Evolutionary conservation across 2,113 vertebrate genomes (phyloP), one percentile per base, ranked within the genome.

Genomic region (Paraplagusia blochii): DNA sequence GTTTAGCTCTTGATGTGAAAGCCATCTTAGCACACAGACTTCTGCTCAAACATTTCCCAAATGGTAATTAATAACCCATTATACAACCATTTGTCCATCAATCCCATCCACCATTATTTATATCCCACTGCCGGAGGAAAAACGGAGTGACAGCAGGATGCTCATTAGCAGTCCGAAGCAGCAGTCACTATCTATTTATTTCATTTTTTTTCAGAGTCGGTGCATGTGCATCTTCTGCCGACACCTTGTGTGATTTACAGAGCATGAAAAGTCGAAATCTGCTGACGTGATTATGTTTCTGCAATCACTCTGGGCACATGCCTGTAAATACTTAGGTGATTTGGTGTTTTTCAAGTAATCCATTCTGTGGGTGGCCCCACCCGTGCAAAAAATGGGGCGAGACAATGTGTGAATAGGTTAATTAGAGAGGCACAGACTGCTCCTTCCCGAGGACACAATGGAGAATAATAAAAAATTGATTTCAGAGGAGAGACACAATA

Each of bases 261-360:
- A 78, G 77, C 76, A 52, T 57, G 56, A 72, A 58, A 29, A 80
- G 63, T 72, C 64, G 58, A 44, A 50, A 45, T 35, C 53, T 17
- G 52, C 36, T 76, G 69, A 86, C 83, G 63, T 79, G 67, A 76
- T 81, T 85, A 44, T 33, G 63, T 78, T 0, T 14, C 69, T 62
- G 53, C 67, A 70, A 69, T 69, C 75, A 54, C 61, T 67, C 65
- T 56, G 80, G 74, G 80, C 67, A 65, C 48, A 74, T 79, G 76
- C 53, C 64, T 60, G 49, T 61, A 40, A 57, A 72, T 55, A 64
- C 63, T 70, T 81, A 39, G 63, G 45, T 52, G 51, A 74, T 84
- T 82, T 79, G 67, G 66, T 47, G 54, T 72, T 70, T 72, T 80
- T 44, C 66, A 67, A 52, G 68, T 73, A 72, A 72, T 80, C 71